Evolutionary conservation across 2,113 vertebrate genomes (phyloP).

Genomic region (Lucifuga dentata): DNA sequence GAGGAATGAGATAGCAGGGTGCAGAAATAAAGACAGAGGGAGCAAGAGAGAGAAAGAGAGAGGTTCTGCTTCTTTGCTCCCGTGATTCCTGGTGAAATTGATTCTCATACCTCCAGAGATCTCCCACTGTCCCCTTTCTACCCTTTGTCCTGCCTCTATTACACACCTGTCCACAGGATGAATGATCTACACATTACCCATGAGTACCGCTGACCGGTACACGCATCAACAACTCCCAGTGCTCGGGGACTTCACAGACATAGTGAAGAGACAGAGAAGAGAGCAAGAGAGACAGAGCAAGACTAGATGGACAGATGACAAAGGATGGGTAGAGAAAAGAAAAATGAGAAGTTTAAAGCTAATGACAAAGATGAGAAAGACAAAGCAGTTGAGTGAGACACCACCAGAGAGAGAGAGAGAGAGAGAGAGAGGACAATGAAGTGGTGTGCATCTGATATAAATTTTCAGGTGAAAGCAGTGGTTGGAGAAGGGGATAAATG

Average conservation of each 20-base stretch:
- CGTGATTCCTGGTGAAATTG: conserved; percentile 73
- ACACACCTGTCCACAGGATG: conserved; percentile 76
- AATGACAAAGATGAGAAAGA: conserved; percentile 29
- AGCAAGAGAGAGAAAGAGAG: conserved; percentile 28
- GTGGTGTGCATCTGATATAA: conserved; percentile 26
- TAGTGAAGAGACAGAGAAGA: conserved; percentile 11
- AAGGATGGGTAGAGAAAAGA: conserved; percentile 14
- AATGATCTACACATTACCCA: conserved; percentile 76
- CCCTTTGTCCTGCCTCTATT: conserved; percentile 59
- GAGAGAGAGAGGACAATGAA: conserved; percentile 16
- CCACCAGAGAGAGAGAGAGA: conserved; percentile 1
- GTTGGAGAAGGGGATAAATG: conserved; percentile 26
- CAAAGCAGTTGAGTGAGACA: conserved; percentile 14
- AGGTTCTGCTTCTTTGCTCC: conserved; percentile 63
- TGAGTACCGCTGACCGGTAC: conserved; percentile 69
- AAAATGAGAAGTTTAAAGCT: conserved; percentile 22
- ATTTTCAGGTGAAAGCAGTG: conserved; percentile 20
- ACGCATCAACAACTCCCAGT: conserved; percentile 60
- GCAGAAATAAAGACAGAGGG: conserved; percentile 57
- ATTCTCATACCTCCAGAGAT: conserved; percentile 73
- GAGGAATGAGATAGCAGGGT: conserved; percentile 35
- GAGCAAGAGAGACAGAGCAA: conserved; percentile 3
- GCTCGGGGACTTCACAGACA: conserved; percentile 50
- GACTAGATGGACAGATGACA: background rate
- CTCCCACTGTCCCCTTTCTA: conserved; percentile 60